Evolutionary conservation across 2,797 vertebrate genomes (phyloP).

Genomic region (Ctenosaura bakeri): DNA sequence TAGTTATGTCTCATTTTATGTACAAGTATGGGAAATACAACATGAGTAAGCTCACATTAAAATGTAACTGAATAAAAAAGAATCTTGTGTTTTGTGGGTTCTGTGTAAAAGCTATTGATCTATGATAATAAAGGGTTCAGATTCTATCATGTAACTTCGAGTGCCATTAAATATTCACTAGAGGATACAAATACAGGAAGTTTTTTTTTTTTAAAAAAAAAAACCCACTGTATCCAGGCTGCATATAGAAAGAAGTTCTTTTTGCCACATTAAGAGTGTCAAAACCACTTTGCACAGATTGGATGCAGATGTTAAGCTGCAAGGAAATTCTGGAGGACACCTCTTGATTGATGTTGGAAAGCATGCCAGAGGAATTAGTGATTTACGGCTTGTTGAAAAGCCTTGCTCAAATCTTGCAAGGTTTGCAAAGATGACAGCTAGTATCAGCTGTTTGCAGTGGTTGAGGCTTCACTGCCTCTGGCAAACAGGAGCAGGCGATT

Average conservation of each 20-base stretch:
- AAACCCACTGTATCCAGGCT: background rate
- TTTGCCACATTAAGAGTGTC: slow-evolving; percentile 40
- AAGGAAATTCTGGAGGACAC: slow-evolving; percentile 35
- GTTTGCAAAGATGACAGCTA: background rate
- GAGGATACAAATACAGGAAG: slow-evolving; percentile 8
- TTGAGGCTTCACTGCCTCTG: background rate
- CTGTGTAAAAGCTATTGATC: background rate
- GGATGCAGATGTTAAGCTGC: slow-evolving; percentile 38
- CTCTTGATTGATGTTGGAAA: slow-evolving; percentile 1
- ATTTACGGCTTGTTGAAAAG: slow-evolving; percentile 20
- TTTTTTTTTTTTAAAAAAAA: slow-evolving; percentile 3
- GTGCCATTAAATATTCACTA: slow-evolving; percentile 16
- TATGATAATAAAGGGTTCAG: background rate
- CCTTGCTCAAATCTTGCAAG: background rate
- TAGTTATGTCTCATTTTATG: background rate
- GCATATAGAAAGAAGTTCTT: background rate
- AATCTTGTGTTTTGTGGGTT: background rate
- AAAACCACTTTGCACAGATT: slow-evolving; percentile 9
- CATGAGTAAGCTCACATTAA: background rate
- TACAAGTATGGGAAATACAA: background rate
- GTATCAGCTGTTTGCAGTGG: background rate
- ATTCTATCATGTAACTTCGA: background rate
- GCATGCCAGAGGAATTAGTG: slow-evolving; percentile 21
- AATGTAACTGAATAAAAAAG: too few species aligned
- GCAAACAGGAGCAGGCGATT: background rate